Evolutionary conservation across 2,113 vertebrate genomes (phyloP).

Genomic region (Lepisosteus osseus): DNA sequence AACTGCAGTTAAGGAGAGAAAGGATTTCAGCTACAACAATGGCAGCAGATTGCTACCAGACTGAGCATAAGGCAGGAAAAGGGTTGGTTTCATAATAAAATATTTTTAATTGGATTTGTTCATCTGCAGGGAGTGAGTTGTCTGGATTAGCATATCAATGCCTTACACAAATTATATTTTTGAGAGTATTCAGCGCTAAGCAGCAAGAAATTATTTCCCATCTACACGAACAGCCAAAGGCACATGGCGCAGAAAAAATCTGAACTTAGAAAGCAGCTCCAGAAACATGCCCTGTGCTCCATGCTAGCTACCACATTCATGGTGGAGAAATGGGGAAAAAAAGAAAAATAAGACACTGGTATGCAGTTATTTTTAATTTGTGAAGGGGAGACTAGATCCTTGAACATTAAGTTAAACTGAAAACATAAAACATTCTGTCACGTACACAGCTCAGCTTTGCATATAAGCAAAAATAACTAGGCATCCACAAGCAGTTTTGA

Average conservation of each 20-base stretch:
- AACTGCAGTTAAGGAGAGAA: conserved; percentile 39
- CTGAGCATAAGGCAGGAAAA: conserved; percentile 53
- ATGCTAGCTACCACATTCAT: too few species aligned
- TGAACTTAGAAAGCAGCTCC: background rate
- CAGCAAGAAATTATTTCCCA: conserved; percentile 71
- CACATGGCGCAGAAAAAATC: background rate
- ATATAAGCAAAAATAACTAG: too few species aligned
- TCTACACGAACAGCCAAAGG: background rate
- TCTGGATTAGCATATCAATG: conserved; percentile 79
- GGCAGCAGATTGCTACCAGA: conserved; percentile 36
- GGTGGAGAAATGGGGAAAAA: too few species aligned
- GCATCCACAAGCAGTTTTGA: too few species aligned
- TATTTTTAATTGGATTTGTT: conserved; percentile 78
- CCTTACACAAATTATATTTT: conserved; percentile 76
- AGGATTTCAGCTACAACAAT: conserved; percentile 26
- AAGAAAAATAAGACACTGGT: too few species aligned
- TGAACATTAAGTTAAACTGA: too few species aligned
- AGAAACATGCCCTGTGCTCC: background rate
- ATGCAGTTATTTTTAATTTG: too few species aligned
- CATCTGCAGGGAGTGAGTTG: conserved; percentile 66
- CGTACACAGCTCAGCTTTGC: too few species aligned
- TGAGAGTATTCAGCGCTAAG: conserved; percentile 73
- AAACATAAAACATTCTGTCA: too few species aligned
- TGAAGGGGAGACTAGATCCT: too few species aligned
- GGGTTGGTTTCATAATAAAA: conserved; percentile 66